Base-by-base conservation (phyloP, 2,797 vertebrate genomes). In the Antennarius maculatus region DNA sequence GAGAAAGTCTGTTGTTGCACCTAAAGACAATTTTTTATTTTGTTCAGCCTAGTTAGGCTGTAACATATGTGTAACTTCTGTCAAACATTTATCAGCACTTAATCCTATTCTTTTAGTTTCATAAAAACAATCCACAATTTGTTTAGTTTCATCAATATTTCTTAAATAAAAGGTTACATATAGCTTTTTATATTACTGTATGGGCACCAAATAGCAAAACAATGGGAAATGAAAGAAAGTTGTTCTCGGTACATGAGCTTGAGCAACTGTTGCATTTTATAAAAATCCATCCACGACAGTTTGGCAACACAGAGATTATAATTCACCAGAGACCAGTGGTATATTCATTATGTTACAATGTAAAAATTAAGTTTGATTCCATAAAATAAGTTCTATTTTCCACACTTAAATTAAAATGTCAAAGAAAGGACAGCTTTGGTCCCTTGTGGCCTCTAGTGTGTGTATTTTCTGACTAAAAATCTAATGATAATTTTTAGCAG, bases 71-170 rank as follows among this genome's bases (percentile, higher is more conserved):
- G 77, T 43, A 79, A 72, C 77, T 76, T 59, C 50, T 29, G 60
- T 61, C 34, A 16, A 71, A 61, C 51, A 65, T 69, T 83, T 74
- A 74, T 68, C 70, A 81, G 81, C 66, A 64, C 55, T 54, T 81
- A 91, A 87, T 83, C 79, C 72, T 74, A 6, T 60, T 79, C 54
- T 69, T 34, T 79, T 75, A 76, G 52, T 56, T 66, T 54, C 45
- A 74, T 64, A 69, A 71, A 50, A 13, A 80, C 6, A 72, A 82
- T 76, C 65, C 48, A 43, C 50, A 55, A 23, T 23, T 51, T 64
- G 27, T 67, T 43, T 61, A 12, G 37, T 47, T 71, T 59, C n/a
- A 50, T 66, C 42, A 56, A 23, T 66, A 64, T 57, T 28, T 51
- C 39, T 28, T 3, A 0, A 8, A 49, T 34, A 34, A 34, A 15